Conservation (phyloP, 2,113 vertebrate genomes). For the Caranx ignobilis region DNA sequence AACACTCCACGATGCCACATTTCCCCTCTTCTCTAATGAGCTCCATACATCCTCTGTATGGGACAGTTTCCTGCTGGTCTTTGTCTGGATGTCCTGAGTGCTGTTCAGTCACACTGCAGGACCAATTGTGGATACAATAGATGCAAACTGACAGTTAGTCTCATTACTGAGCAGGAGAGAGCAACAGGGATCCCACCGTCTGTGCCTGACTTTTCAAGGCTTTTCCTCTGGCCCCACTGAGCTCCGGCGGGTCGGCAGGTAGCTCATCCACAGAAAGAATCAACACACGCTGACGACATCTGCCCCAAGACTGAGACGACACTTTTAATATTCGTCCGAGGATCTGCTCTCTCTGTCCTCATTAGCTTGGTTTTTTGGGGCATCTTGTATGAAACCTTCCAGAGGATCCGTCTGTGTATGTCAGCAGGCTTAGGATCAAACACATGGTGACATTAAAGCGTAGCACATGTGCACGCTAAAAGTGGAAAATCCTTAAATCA, state of each 20-base stretch:
- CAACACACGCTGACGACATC: neutral
- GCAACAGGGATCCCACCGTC: slow-evolving; percentile 11
- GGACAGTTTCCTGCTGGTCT: slow-evolving; percentile 30
- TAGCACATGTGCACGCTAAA: slow-evolving; percentile 14
- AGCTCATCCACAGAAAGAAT: slow-evolving; percentile 9
- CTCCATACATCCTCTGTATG: neutral
- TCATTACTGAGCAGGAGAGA: slow-evolving; percentile 39
- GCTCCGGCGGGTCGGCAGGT: slow-evolving; percentile 10
- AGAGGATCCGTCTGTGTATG: slow-evolving; percentile 17
- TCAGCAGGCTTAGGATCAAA: slow-evolving; percentile 38
- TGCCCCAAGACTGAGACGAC: neutral
- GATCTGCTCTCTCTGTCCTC: slow-evolving; percentile 47
- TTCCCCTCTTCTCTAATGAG: neutral
- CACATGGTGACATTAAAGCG: slow-evolving; percentile 28
- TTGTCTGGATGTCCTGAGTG: slow-evolving; percentile 12
- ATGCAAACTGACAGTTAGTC: slow-evolving; percentile 42
- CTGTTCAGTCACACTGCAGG: slow-evolving; percentile 6
- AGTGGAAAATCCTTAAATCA: neutral
- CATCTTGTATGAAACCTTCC: slow-evolving; percentile 28
- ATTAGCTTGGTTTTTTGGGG: slow-evolving; percentile 52
- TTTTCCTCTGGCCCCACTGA: slow-evolving; percentile 10
- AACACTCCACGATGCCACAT: neutral
- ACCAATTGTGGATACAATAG: neutral
- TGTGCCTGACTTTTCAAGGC: slow-evolving; percentile 10
- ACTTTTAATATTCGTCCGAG: slow-evolving; percentile 12